These are phyloP conservation scores for Corvus hawaiiensis DNA, from an alignment of 2,113 vertebrate genomes.

Conservation along the genomic window DNA sequence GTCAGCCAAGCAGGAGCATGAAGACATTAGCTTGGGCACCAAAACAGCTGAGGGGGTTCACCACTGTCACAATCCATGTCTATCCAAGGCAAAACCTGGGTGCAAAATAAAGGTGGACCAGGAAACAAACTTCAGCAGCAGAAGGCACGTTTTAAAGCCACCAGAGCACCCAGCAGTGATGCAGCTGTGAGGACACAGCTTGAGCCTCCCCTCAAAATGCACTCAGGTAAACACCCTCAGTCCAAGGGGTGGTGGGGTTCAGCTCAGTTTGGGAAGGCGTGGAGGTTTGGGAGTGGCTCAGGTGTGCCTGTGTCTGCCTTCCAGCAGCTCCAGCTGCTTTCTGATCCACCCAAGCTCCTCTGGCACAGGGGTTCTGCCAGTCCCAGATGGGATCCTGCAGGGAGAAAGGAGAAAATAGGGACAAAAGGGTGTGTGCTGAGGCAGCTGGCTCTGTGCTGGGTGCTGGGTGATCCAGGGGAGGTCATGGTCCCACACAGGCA, in stretches of 20 bases:
- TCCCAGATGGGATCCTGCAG: background rate
- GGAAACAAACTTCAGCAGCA: background rate
- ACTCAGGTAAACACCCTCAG: rapidly evolving
- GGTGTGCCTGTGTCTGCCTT: background rate
- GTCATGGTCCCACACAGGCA: background rate
- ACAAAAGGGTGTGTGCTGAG: background rate
- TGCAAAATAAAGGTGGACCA: background rate
- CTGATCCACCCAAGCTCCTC: background rate
- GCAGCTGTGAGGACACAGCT: background rate
- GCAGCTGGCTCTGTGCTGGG: background rate
- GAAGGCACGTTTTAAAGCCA: background rate
- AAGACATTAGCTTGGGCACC: background rate
- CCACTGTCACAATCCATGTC: background rate
- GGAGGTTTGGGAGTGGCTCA: background rate
- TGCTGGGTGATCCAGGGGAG: background rate
- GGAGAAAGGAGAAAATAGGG: background rate
- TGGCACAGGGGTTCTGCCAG: background rate
- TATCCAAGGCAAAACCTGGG: background rate
- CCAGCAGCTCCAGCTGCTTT: background rate
- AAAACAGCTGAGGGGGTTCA: background rate
- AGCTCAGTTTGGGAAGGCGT: background rate
- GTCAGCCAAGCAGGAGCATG: background rate
- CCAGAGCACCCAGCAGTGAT: background rate
- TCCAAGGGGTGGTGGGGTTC: background rate
- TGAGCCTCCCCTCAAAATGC: background rate